Base-by-base conservation (phyloP, 2,888 invertebrate genomes). In the Ectobius pallidus region DNA sequence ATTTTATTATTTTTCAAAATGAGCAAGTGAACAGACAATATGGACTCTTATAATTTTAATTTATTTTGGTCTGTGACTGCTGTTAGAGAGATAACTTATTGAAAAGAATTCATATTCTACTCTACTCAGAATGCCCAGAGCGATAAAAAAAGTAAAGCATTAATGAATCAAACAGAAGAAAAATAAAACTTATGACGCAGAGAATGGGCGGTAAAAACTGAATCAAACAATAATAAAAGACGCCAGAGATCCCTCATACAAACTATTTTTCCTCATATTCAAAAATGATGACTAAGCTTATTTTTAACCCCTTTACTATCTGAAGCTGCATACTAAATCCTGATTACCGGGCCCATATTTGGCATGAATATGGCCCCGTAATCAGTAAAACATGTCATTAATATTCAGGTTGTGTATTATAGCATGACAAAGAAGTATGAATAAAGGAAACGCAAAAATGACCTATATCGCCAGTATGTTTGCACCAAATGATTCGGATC, bases 261-360 rank as follows among this genome's bases (percentile, higher is more conserved):
- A 73, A 73, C 67, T 68, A 69, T 71, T 73, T 73, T 73, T 73
- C 73, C 73, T 73, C 61, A 68, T 73, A 73, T 73, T 73, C 73
- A 73, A 73, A 73, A 73, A 71, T 73, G 71, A 73, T 73, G 73
- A 73, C 73, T 68, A 70, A 70, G 73, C 73, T 71, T 42, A 71
- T 73, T 73, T 71, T 44, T 69, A 63, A 65, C 44, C 58, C 58
- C 58, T 58, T n/a, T 58, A 14, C 58, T 58, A 25, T 30, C 58
- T 25, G 30, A 58, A 58, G 27, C 58, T 58, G 58, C 30, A 58
- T 58, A 2, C 7, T 58, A 30, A n/a, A 65, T 65, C n/a, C 65
- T 44, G 42, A 44, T 65, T 65, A 25, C 65, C 44, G 65, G 65
- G 65, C 65, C 65, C 44, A 44, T 46, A 65, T 65, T 65, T 42